A percentile compares a stretch with the other conserved stretches of the same genome.
phyloP scores from a whole-genome alignment of 2,888 invertebrate species.

The Atethmia centrago region DNA sequence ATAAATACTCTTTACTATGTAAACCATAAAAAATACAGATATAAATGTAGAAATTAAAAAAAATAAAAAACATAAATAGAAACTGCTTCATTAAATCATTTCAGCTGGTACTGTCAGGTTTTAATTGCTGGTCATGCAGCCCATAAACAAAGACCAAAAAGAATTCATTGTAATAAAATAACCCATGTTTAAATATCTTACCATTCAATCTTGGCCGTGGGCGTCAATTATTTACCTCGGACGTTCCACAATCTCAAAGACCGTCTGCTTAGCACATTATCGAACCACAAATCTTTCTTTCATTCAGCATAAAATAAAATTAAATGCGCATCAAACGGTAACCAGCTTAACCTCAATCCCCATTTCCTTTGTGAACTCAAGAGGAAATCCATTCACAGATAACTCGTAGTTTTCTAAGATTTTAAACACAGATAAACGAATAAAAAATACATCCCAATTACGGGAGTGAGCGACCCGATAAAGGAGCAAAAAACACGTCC shows the following conservation, averaged over 20 bases:
- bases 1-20: accelerated
- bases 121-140: too few relatives aligned
- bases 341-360: slow-evolving; percentile 52
- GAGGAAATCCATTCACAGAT: slow-evolving; percentile 51
- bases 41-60: too few relatives aligned
- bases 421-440: slow-evolving; percentile 63
- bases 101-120: too few relatives aligned
- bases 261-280: slow-evolving; percentile 40
- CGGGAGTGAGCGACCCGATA: slow-evolving; percentile 60
- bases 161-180: background rate
- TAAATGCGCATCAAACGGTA: slow-evolving; percentile 53
- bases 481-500: slow-evolving; percentile 69
- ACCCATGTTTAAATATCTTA: background rate
- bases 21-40: too few relatives aligned
- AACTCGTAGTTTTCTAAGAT: slow-evolving; percentile 54
- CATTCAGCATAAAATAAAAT: slow-evolving; percentile 52
- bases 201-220: background rate
- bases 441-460: slow-evolving; percentile 73
- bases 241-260: slow-evolving; percentile 9
- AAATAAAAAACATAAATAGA: too few relatives aligned
- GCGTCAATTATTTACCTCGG: slow-evolving; percentile 1
- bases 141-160: background rate
- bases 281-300: slow-evolving; percentile 42
- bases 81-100: too few relatives aligned
- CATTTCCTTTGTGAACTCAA: slow-evolving; percentile 54